Evolutionary conservation across 2,113 vertebrate species (phyloP), one percentile per base, ranked within the genome.

Genomic region (Thalassoma bifasciatum): DNA sequence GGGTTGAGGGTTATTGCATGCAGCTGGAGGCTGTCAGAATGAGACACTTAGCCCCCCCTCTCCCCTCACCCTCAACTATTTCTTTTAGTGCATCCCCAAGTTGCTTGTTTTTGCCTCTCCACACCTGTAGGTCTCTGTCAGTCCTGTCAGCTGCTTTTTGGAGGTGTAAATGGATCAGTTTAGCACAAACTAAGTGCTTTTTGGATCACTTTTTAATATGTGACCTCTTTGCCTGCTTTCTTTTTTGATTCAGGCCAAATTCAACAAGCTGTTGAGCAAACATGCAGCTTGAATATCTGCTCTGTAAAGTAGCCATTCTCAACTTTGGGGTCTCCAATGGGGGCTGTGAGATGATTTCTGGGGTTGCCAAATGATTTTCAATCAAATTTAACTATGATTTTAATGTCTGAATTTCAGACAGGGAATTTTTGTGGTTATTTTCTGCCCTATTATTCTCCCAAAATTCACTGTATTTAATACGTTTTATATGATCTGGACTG

Each of bases 21-120:
- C 86, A 90, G 85, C 86, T 88, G 85, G 82, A 30, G 73, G 81
- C 74, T 90, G 83, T 80, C 81, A 89, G 60, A 77, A 74, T 77
- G 72, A 89, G 84, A 72, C 60, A 75, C 77, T 67, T 79, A 76
- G 64, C 46, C 66, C 73, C 66, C 73, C 59, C 47, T 77, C 66
- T 77, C 62, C 58, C 38, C 36, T 81, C 54, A 63, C 75, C 64
- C 72, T 84, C 53, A 85, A 85, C 83, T 72, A 69, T 69, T 68
- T 79, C 64, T 54, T 60, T 59, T 17, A 70, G 60, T 24, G 42
- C 78, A 69, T 81, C 76, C 72, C 73, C 59, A 67, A 34, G 59
- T 57, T 76, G 10, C 14, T 58, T 37, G 51, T 74, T 66, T 73
- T 37, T 49, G 51, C 44, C 19, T 78, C 63, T 72, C 59, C 53